Conservation (phyloP, 2,797 vertebrate species). For the Sciaenops ocellatus region DNA sequence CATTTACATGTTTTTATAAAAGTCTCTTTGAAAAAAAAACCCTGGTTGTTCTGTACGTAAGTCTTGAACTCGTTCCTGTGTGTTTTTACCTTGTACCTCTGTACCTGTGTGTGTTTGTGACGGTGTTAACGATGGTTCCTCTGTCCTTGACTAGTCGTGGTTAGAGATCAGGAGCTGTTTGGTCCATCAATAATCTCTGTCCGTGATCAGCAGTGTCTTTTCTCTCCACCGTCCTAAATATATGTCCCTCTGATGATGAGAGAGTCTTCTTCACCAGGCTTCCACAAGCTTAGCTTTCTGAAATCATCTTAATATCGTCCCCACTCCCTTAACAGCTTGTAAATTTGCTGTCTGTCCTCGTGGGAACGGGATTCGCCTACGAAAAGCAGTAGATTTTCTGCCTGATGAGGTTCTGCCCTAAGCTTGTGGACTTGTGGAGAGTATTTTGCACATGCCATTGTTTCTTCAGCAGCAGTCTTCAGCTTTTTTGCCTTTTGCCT, state of each 20-base stretch:
- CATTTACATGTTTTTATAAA: constrained; percentile 38
- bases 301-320: constrained; percentile 10
- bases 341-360: constrained; percentile 48
- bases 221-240: constrained; percentile 50
- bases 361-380: constrained; percentile 41
- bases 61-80: constrained; percentile 57
- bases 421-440: constrained; percentile 79
- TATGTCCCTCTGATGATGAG: constrained; percentile 30
- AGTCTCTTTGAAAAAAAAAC: constrained; percentile 31
- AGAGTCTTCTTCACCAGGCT: constrained; percentile 57
- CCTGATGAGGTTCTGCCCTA: constrained; percentile 27
- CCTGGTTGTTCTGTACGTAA: constrained; percentile 52
- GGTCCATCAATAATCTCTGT: constrained; percentile 59
- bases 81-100: constrained; percentile 61
- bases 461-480: constrained; percentile 80
- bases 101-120: constrained; percentile 66
- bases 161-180: constrained; percentile 65
- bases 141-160: constrained; percentile 60
- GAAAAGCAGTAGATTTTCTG: constrained; percentile 42
- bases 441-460: constrained; percentile 84
- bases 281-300: constrained; percentile 70
- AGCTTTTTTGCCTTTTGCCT: constrained; percentile 84
- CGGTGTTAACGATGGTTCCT: constrained; percentile 55
- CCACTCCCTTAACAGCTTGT: constrained; percentile 53
- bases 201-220: constrained; percentile 65